phyloP scores from a whole-genome alignment of 2,888 invertebrate species.

The Dolichopus griseipennis region DNA sequence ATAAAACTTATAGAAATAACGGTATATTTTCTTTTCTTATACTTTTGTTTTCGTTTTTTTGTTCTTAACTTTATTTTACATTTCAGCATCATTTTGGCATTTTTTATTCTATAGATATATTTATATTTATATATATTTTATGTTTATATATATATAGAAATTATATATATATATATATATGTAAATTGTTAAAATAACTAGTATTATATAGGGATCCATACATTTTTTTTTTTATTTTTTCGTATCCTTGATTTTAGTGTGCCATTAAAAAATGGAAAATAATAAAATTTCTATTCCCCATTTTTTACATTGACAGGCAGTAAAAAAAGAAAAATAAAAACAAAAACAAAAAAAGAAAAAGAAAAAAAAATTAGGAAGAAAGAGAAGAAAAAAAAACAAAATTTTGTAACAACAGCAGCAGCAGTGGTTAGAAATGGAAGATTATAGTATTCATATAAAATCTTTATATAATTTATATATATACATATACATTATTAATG shows the following conservation, averaged over 20 bases:
- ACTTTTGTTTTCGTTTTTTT: neutral
- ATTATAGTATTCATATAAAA: neutral
- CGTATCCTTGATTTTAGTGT: slow-evolving; percentile 9
- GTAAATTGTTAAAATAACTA: neutral
- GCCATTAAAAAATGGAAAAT: slow-evolving; percentile 10
- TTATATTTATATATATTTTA: neutral
- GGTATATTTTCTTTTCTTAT: neutral
- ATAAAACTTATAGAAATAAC: slow-evolving; percentile 6
- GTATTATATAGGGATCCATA: neutral
- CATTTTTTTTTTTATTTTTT: neutral
- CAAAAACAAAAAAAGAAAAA: no score
- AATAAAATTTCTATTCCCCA: slow-evolving; percentile 4
- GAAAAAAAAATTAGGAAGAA: no score
- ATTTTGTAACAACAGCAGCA: neutral
- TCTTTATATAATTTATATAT: no score
- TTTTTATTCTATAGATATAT: neutral
- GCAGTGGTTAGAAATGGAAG: neutral
- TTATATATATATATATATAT: neutral
- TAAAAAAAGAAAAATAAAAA: neutral
- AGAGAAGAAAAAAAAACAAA: no score
- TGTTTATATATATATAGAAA: neutral
- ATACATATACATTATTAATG: neutral
- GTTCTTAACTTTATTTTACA: neutral
- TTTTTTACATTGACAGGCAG: slow-evolving; percentile 3
- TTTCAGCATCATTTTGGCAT: neutral